Evolutionary conservation across 2,888 invertebrate species (phyloP), one percentile per base, ranked within the genome.

Genomic region (Invenusta paracnida): DNA sequence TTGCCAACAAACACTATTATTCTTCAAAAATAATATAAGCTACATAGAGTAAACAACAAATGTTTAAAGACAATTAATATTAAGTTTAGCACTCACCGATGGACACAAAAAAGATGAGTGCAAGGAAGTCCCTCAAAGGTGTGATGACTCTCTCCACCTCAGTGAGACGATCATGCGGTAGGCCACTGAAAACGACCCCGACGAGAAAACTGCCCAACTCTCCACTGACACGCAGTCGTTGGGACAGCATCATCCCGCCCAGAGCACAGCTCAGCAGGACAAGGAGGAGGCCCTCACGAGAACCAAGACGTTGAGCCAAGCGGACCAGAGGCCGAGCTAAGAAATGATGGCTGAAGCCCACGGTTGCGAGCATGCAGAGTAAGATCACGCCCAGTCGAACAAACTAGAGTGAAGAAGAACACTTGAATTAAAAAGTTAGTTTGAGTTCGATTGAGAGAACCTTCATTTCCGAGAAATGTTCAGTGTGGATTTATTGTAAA

Each of bases 171-270:
- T 84, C 29, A 13, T 85, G 83, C 13, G 88, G 87, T 48, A 88
- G 88, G 17, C 87, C 82, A 84, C 88, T 87, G 85, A 89, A 67
- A 29, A 87, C 82, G 17, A 88, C 88, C 0, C 89, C 89, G 11
- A 88, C 89, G 84, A 89, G 83, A 87, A 89, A 89, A 82, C 89
- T 89, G 5, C 89, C 89, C 79, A 89, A 85, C 87, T 89, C 89
- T 88, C 88, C 89, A 28, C 88, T 88, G n/a, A 89, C 85, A 2
- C 86, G 30, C 27, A 89, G 86, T 5, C 81, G 29, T 23, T 88
- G 85, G n/a, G 89, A 88, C n/a, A 87, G 31, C 89, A 67, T 27
- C 48, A 84, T 27, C n/a, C 30, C 28, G 79, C 30, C 28, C 29
- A 31, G 30, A 13, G 82, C 82, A 29, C 30, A 73, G 73, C 23